Base-by-base conservation (phyloP, 2,113 vertebrate genomes). In the Anthoscopus minutus region DNA sequence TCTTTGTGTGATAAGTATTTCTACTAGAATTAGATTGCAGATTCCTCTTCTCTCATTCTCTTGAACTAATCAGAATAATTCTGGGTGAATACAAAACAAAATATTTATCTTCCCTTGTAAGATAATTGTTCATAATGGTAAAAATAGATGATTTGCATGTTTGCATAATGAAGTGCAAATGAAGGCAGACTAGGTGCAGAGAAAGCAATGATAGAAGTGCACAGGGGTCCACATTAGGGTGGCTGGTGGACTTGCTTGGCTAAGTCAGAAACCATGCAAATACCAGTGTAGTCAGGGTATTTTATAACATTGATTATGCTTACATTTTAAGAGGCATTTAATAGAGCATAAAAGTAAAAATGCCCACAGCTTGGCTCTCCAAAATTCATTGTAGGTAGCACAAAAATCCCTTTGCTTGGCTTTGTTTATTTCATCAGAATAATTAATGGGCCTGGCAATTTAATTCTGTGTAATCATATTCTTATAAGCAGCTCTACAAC, bases 381-480 rank as follows among this genome's bases (percentile, higher is more conserved):
- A 22, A 11, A 45, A 57, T 73, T 79, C 62, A 40, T 54, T 69
- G 78, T 47, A 38, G 12, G 56, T 40, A 37, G 35, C 30, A 85
- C 17, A 87, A 87, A 67, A 82, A 81, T 78, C 13, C 15, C 15
- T 86, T 81, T 51, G 7, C 35, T 89, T 80, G 76, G 51, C 50
- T 94, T 86, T 88, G 33, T 66, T 40, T 73, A 13, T 62, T 94
- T 94, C 84, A 86, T 62, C 1, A 1, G 62, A 94, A 93, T 92
- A 95, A 96, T 92, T 95, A 94, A 94, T 92, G 89, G 91, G 22
- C 51, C 79, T 93, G 87, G 81, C 81, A 93, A 83, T 77, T 89
- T 89, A 86, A 70, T 94, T 93, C 87, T 88, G 91, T 33, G 42
- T 92, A 94, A 88, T 94, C 45, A 37, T 86, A 62, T 88, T 89